Base-by-base conservation (phyloP, 2,888 invertebrate genomes). In the Caenorhabditis afra region DNA sequence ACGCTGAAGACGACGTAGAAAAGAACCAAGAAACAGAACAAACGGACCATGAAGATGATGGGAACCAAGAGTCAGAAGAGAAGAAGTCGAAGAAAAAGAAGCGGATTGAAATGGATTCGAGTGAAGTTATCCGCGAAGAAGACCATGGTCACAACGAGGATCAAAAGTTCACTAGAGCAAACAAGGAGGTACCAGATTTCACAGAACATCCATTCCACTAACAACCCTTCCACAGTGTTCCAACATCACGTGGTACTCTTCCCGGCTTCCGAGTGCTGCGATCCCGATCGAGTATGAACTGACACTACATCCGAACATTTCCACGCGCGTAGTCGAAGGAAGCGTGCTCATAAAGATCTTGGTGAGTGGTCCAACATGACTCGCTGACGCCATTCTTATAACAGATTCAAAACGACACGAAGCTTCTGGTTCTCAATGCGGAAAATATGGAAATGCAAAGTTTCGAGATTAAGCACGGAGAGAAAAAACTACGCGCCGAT, bases 211-310 rank as follows among this genome's bases (percentile, higher is more conserved):
- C 35, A 14, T 35, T 14, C 22, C 10, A 55, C 12, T 16, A 29
- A 41, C 41, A 11, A 14, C 11, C 2, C 14, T 41, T 41, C 2
- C 64, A n/a, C 55, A 85, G 73, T 85, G 85, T 41, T 65, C 84
- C 20, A 61, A 59, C 20, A 12, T 91, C 89, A 80, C 91, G 90
- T 20, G 91, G 91, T 90, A 88, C 20, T 71, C 89, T 29, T 85
- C 91, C 12, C 89, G 91, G n/a, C 87, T 91, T 35, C 91, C 91
- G 1, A 71, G 47, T 11, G 73, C 76, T 14, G 71, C 91, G 10
- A 22, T 83, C 14, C 91, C 91, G 0, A 50, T 59, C 5, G 70
- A 71, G 47, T 87, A 87, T 59, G 81, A 78, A 10, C 45, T 88
- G 18, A 62, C 59, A 10, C 59, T 88, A 10, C 87, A 88, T 53